Conservation (phyloP, 2,888 invertebrate genomes). For the Brachyopa scutellaris region DNA sequence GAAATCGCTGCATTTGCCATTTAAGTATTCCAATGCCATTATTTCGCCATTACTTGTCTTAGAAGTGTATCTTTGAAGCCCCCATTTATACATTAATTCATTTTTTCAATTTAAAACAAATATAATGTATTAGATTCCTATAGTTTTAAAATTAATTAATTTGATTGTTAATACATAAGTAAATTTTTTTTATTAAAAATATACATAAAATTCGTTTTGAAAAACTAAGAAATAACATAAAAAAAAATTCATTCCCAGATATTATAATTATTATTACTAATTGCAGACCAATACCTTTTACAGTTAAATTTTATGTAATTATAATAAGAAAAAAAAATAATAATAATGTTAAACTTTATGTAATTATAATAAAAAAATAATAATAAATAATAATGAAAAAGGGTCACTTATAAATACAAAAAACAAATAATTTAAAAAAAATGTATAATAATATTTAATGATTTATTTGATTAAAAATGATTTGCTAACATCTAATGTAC, state of each 20-base stretch:
- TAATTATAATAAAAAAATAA: too few relatives aligned
- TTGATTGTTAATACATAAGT: constrained; percentile 28
- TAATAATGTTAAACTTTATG: too few relatives aligned
- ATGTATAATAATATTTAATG: not conserved
- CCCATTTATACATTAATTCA: too few relatives aligned
- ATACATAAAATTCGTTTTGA: constrained; percentile 8
- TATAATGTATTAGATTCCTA: too few relatives aligned
- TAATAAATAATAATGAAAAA: too few relatives aligned
- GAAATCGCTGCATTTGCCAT: too few relatives aligned
- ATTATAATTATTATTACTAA: constrained; percentile 25
- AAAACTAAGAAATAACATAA: not conserved
- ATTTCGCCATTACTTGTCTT: too few relatives aligned
- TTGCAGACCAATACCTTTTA: constrained; percentile 37
- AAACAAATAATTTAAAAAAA: not conserved
- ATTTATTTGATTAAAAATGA: not conserved
- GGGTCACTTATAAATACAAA: not conserved
- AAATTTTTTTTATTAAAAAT: constrained; percentile 7
- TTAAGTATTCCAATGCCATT: too few relatives aligned
- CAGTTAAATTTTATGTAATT: constrained; percentile 9
- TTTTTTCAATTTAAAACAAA: too few relatives aligned
- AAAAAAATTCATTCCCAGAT: constrained; percentile 12
- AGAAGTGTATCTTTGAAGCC: too few relatives aligned
- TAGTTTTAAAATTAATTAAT: too few relatives aligned
- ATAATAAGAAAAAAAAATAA: too few relatives aligned
- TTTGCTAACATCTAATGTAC: not conserved